These are phyloP conservation scores for Yponomeuta plumbellus DNA, from an alignment of 2,888 invertebrate species.

Conservation along the genomic window DNA sequence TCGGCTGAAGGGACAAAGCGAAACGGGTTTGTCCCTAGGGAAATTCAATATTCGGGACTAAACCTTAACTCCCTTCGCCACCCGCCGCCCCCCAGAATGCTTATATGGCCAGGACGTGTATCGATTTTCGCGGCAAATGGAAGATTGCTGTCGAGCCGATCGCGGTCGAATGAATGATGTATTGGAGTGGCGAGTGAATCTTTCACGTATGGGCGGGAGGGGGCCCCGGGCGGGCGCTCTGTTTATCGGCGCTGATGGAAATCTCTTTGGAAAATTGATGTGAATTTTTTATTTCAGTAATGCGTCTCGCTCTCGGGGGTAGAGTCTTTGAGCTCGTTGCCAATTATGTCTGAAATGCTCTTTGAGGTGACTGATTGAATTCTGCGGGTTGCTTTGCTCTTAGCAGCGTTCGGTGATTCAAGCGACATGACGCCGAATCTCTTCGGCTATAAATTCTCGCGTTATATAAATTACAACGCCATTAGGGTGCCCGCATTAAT, in stretches of 20 bases:
- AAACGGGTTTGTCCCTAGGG: constrained; percentile 78
- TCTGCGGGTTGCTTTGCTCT: constrained; percentile 38
- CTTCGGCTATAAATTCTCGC: neutral
- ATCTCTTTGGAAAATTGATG: constrained; percentile 57
- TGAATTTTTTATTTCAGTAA: constrained; percentile 71
- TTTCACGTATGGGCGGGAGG: constrained; percentile 48
- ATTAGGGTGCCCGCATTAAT: constrained; percentile 11
- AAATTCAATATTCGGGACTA: constrained; percentile 79
- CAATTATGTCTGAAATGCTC: constrained; percentile 58
- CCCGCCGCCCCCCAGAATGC: constrained; percentile 75
- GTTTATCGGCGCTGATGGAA: constrained; percentile 62
- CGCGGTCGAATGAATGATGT: constrained; percentile 76
- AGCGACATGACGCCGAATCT: neutral
- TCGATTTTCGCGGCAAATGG: constrained; percentile 77
- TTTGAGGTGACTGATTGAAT: constrained; percentile 66
- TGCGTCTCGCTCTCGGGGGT: constrained; percentile 43
- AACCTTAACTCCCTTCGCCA: constrained; percentile 76
- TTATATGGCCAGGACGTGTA: constrained; percentile 77
- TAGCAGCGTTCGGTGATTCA: constrained; percentile 6
- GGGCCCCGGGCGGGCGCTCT: constrained; percentile 22
- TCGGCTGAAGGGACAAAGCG: constrained; percentile 74
- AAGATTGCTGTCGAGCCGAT: constrained; percentile 75
- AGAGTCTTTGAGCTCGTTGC: constrained; percentile 43
- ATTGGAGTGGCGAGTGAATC: constrained; percentile 68
- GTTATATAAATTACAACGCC: neutral